Conservation (phyloP, 1,140 invertebrate genomes). For the Meloidogyne floridensis region DNA sequence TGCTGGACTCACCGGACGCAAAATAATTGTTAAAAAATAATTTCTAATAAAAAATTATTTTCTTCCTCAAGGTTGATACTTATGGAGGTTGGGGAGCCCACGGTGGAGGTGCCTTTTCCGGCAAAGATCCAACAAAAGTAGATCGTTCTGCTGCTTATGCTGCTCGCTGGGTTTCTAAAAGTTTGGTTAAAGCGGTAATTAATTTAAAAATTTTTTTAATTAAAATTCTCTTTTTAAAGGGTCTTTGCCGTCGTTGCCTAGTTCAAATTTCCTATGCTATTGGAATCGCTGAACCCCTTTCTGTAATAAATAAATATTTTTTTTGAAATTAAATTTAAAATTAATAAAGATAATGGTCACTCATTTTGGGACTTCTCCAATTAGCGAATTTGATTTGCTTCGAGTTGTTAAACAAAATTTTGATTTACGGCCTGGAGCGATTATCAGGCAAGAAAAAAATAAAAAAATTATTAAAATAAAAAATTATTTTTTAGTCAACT, state of each 20-base stretch:
- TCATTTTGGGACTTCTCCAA: conserved; percentile 90
- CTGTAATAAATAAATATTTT: conserved; percentile 84
- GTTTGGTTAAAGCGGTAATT: conserved; percentile 35
- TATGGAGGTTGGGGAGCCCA: conserved; percentile 97
- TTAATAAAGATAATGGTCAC: conserved; percentile 92
- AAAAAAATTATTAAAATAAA: too few species aligned
- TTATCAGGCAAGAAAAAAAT: conserved; percentile 71
- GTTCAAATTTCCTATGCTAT: conserved; percentile 73
- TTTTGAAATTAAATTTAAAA: conserved; percentile 72
- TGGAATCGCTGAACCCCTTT: conserved; percentile 76
- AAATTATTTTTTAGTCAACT: conserved; percentile 75
- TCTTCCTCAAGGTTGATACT: conserved; percentile 73
- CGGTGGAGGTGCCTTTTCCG: conserved; percentile 91
- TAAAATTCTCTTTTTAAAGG: conserved; percentile 66
- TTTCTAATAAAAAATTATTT: neutral
- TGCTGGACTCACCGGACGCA: conserved; percentile 90
- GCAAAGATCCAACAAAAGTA: conserved; percentile 96
- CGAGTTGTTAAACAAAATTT: conserved; percentile 93
- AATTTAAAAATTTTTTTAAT: conserved; percentile 83
- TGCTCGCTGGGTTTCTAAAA: conserved; percentile 90
- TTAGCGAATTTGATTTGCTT: conserved; percentile 84
- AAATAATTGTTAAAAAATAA: conserved; percentile 80
- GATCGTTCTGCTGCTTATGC: conserved; percentile 94
- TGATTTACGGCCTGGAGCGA: conserved; percentile 92
- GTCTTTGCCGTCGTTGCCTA: conserved; percentile 81